Conservation (phyloP, 2,113 vertebrate species). For the Rutilus rutilus region DNA sequence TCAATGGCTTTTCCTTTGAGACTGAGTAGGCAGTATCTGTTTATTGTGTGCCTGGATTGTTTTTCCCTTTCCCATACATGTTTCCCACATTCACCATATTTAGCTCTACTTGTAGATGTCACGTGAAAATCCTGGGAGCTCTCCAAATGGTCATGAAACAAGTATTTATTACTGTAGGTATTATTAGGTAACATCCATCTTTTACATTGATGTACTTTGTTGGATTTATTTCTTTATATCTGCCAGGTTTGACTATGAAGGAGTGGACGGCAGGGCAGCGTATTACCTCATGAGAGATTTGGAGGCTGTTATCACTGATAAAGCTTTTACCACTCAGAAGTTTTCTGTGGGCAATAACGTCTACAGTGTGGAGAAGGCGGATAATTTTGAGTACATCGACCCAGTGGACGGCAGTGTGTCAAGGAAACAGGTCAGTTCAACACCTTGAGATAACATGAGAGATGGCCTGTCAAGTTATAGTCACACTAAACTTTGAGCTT, state of each 20-base stretch:
- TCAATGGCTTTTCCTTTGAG: conserved; percentile 57
- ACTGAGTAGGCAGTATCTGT: conserved; percentile 42
- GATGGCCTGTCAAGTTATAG: not conserved
- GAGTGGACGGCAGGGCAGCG: conserved; percentile 86
- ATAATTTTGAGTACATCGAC: conserved; percentile 96
- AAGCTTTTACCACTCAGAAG: conserved; percentile 91
- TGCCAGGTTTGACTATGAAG: conserved; percentile 96
- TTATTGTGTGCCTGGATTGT: conserved; percentile 30
- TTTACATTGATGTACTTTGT: not conserved
- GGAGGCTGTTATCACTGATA: conserved; percentile 89
- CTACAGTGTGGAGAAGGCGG: conserved; percentile 91
- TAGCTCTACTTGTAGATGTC: not conserved
- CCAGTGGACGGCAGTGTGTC: conserved; percentile 95
- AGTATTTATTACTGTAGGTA: not conserved
- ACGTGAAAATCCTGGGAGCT: not conserved
- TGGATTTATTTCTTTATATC: conserved; percentile 27
- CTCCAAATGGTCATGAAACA: not conserved
- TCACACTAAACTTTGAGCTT: not conserved
- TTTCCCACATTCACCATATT: conserved; percentile 60
- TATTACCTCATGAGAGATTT: conserved; percentile 95
- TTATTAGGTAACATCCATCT: not conserved
- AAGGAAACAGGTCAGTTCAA: conserved; percentile 91
- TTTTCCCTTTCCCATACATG: conserved; percentile 52
- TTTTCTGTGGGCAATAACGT: conserved; percentile 92
- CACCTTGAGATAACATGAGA: not conserved